Base-by-base conservation (phyloP, 1,140 invertebrate species). In the Cyclargus thomasi region DNA sequence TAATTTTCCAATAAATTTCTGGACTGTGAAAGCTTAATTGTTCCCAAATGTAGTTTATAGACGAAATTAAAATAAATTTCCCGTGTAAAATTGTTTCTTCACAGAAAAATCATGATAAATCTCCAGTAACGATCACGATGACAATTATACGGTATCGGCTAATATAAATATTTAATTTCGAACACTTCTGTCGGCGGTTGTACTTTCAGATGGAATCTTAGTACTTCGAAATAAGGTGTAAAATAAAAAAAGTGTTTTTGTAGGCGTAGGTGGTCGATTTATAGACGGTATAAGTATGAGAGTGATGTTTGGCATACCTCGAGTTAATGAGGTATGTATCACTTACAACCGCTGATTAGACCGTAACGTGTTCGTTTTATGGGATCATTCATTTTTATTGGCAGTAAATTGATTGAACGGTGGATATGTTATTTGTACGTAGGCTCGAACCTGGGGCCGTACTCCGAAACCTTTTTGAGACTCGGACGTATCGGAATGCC, bases 221-320 rank as follows among this genome's bases (percentile, higher is more conserved):
- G 0, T 59, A 11, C 55, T 59, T 59, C 18, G 55, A 59, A 18
- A 11, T 20, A 59, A 11, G 18, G 20, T 21, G 10, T 11, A 55
- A 55, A 55, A 55, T 18, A 17, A 55, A 55, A 8, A 55, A 16
- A 18, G 55, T 0, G 1, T 20, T 57, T 59, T 59, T 21, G 18
- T 59, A 21, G 55, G 55, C 55, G 55, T 59, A 59, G 55, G 55
- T 20, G 55, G 55, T 59, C 55, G 55, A 59, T 59, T 59, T 59
- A 59, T 59, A 21, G 18, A 20, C 21, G 10, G 55, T 59, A 59
- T 18, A 59, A 55, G 39, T 16, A 0, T 16, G 39, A 47, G 39
- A 47, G 39, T 47, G 39, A 29, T 29, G 29, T 29, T 47, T 14
- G 39, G 14, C 39, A 47, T 47, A 47, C 39, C 10, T 47, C 39